A percentile compares a stretch with the other conserved stretches of the same genome.
Evolutionary conservation across 2,113 vertebrate genomes (phyloP).

Genomic region (Ammodytes dubius): DNA sequence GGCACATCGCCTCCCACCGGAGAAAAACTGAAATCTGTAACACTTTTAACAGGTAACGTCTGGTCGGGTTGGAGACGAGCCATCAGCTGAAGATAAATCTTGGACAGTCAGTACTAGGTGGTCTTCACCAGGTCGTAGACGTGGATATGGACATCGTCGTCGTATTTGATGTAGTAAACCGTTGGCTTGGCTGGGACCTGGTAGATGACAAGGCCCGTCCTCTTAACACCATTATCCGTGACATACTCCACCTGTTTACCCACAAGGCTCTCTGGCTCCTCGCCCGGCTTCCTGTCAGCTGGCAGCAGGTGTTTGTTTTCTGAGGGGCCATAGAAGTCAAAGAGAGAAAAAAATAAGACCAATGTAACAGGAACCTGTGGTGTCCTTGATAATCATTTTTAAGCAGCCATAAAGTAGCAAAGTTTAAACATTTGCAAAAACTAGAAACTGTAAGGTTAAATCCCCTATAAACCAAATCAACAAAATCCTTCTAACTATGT

Average conservation of each 20-base stretch:
- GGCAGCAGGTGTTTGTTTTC: conserved; percentile 88
- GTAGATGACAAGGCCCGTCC: conserved; percentile 88
- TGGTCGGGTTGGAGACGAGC: conserved; percentile 39
- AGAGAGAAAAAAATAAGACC: background rate
- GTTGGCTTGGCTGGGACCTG: conserved; percentile 89
- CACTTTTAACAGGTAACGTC: conserved; percentile 70
- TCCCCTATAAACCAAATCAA: no score
- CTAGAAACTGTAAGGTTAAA: background rate
- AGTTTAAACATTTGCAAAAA: conserved; percentile 1
- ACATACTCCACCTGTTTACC: conserved; percentile 90
- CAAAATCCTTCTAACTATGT: no score
- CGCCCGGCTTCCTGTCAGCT: conserved; percentile 87
- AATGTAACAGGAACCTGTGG: background rate
- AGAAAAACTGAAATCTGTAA: conserved; percentile 54
- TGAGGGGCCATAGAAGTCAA: conserved; percentile 39
- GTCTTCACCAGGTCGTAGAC: conserved; percentile 90
- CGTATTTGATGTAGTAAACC: conserved; percentile 89
- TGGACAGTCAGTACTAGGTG: conserved; percentile 80
- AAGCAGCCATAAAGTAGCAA: background rate
- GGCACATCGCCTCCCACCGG: conserved; percentile 32
- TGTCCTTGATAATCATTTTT: background rate
- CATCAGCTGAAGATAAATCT: conserved; percentile 21
- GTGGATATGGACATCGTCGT: conserved; percentile 89
- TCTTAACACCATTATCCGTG: conserved; percentile 87
- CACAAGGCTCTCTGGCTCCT: conserved; percentile 89